Evolutionary conservation across 2,113 vertebrate species (phyloP).

Genomic region (Ornithorhynchus anatinus): DNA sequence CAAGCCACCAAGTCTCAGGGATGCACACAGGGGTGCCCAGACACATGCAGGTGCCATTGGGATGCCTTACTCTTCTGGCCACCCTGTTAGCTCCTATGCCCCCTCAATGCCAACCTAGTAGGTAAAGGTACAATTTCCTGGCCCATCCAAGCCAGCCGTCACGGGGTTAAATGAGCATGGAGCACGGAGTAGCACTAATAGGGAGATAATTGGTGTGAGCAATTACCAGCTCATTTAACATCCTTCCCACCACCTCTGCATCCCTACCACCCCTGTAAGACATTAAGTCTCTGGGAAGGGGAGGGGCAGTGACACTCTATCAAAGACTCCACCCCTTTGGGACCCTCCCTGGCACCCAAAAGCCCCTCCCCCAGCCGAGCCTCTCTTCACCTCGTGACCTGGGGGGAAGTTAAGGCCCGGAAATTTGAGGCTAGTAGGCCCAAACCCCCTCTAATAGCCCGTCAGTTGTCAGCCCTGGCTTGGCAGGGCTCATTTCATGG

Average conservation of each 20-base stretch:
- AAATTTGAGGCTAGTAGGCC: not conserved
- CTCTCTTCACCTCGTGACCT: not conserved
- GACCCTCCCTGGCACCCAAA: not conserved
- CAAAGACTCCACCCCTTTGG: not conserved
- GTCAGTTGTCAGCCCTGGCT: slow-evolving; percentile 22
- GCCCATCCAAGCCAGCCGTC: not conserved
- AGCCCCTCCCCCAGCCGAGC: not conserved
- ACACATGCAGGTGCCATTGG: not conserved
- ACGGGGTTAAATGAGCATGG: slow-evolving; percentile 42
- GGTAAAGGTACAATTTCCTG: not conserved
- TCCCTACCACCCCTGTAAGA: not conserved
- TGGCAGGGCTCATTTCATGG: slow-evolving; percentile 42
- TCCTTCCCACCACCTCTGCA: slow-evolving; percentile 11
- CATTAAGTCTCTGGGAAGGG: not conserved
- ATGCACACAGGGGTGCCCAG: not conserved
- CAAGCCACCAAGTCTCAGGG: not conserved
- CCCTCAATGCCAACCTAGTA: not conserved
- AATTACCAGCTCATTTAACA: slow-evolving; percentile 45
- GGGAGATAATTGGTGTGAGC: slow-evolving; percentile 59
- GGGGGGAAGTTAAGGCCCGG: not conserved
- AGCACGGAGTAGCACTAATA: not conserved
- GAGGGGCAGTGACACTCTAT: not conserved
- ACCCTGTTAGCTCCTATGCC: not conserved
- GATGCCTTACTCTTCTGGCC: not conserved
- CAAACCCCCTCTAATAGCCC: slow-evolving; percentile 37